Conservation (phyloP, 2,888 invertebrate species). For the Tipula lateralis region DNA sequence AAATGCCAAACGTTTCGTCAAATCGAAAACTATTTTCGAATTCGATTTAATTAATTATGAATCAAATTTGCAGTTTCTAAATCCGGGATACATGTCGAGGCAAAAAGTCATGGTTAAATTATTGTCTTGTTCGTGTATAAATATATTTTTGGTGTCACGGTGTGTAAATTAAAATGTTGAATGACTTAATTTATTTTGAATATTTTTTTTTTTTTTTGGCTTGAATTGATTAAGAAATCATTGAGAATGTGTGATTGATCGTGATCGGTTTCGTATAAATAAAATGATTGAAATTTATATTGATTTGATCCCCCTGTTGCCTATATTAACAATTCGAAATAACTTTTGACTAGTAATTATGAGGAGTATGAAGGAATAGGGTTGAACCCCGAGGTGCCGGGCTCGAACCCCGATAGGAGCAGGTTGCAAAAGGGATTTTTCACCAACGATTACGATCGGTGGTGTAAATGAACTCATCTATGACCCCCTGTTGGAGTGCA, state of each 20-base stretch:
- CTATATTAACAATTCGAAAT: no score
- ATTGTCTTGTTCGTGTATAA: neutral
- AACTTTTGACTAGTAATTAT: no score
- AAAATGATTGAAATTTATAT: neutral
- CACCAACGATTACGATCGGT: no score
- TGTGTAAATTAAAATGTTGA: neutral
- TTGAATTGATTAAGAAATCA: neutral
- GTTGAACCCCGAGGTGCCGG: no score
- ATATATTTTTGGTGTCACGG: neutral
- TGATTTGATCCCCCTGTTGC: no score
- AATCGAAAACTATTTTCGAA: neutral
- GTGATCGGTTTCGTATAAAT: neutral
- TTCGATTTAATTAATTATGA: neutral
- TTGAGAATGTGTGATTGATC: neutral
- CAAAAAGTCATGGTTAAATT: neutral
- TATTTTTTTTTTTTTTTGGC: neutral
- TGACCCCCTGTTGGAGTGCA: no score
- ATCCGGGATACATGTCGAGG: neutral
- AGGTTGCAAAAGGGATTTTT: no score
- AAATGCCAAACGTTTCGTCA: neutral
- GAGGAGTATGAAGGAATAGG: no score
- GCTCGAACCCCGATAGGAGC: no score
- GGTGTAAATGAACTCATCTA: no score
- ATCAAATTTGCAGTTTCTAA: neutral
- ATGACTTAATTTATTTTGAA: neutral